Conservation (phyloP, 2,888 invertebrate genomes). For the Apamea anceps region DNA sequence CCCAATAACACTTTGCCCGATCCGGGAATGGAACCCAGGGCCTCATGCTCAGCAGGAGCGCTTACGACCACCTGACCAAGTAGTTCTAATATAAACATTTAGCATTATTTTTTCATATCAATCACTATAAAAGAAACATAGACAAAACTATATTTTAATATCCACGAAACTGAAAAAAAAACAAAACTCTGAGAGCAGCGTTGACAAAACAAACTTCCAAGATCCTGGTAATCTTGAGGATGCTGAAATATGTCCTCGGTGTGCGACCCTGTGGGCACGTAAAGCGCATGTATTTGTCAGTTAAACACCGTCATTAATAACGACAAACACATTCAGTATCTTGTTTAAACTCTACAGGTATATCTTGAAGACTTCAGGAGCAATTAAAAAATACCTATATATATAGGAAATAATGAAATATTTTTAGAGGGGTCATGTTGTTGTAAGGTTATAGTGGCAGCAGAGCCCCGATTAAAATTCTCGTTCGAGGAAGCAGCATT, state of each 20-base stretch:
- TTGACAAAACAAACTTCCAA: conserved; percentile 26
- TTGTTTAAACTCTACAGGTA: conserved; percentile 36
- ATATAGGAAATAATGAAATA: neutral
- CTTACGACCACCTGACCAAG: neutral
- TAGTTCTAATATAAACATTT: neutral
- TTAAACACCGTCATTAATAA: conserved; percentile 47
- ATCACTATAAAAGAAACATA: neutral
- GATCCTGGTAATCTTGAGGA: conserved; percentile 16
- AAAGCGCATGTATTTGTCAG: conserved; percentile 50
- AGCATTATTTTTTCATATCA: neutral
- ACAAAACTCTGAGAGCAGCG: neutral
- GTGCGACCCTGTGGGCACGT: conserved; percentile 30
- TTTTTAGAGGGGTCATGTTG: neutral
- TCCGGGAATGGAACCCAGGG: too few species aligned
- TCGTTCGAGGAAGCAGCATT: neutral
- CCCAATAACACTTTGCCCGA: too few species aligned
- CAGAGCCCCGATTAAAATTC: neutral
- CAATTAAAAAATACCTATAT: neutral
- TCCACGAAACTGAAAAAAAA: neutral
- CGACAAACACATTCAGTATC: conserved; percentile 9
- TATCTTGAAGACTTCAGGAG: neutral
- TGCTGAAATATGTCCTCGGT: conserved; percentile 43
- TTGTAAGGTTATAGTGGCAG: too few species aligned
- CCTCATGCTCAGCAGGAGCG: neutral
- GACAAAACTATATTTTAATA: too few species aligned